These are phyloP conservation scores for Dinoponera quadriceps DNA, from an alignment of 1,140 invertebrate genomes.

Conservation along the genomic window DNA sequence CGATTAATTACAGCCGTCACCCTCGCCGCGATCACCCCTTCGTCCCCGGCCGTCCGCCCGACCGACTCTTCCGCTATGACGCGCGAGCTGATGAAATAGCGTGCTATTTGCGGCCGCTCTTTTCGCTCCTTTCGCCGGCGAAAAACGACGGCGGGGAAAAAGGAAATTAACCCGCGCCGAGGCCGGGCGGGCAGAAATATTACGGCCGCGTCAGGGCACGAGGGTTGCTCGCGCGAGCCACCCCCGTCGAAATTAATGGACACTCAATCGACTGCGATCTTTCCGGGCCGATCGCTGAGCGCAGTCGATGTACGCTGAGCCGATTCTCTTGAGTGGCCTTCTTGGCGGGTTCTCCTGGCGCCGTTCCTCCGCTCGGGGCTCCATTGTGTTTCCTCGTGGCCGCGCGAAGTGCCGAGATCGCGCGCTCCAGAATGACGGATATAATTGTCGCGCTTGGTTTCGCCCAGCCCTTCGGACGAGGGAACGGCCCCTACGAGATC, in stretches of 20 bases:
- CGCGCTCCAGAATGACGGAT: too few relatives aligned
- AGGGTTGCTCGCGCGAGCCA: background rate
- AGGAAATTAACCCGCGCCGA: constrained; percentile 60
- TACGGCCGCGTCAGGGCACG: constrained; percentile 19
- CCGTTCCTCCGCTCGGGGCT: background rate
- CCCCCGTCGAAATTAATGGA: constrained; percentile 66
- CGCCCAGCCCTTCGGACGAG: too few relatives aligned
- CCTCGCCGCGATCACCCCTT: background rate
- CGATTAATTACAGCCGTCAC: constrained; percentile 60
- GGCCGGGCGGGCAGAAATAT: constrained; percentile 65
- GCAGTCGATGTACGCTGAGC: constrained; percentile 10
- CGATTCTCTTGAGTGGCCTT: constrained; percentile 6
- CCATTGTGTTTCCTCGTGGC: background rate
- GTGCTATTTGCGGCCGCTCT: constrained; percentile 36
- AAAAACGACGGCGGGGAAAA: constrained; percentile 47
- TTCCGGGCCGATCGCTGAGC: background rate
- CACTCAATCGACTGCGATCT: constrained; percentile 58
- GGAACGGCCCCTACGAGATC: too few relatives aligned
- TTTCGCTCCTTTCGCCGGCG: constrained; percentile 15
- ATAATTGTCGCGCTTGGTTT: too few relatives aligned
- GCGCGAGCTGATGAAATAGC: constrained; percentile 63
- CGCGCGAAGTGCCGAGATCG: background rate
- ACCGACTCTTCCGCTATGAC: constrained; percentile 21
- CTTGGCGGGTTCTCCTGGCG: constrained; percentile 2
- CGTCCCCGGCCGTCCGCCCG: background rate